Evolutionary conservation across 2,888 invertebrate genomes (phyloP).

Genomic region (Lithophane leautieri): DNA sequence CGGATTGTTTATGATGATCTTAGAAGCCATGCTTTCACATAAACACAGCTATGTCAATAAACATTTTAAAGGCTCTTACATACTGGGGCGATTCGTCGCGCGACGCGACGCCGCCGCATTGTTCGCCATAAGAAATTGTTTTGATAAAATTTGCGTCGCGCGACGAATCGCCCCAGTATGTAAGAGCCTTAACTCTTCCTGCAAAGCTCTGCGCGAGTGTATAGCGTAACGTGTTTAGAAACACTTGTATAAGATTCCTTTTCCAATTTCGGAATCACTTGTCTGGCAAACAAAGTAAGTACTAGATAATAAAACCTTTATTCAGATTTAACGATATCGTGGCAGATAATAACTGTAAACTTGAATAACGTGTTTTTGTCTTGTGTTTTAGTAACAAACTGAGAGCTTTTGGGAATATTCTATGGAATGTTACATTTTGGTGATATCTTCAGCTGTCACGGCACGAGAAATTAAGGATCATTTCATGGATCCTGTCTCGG

Average conservation of each 20-base stretch:
- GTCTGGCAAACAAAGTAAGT: conserved; percentile 67
- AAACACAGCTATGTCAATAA: conserved; percentile 39
- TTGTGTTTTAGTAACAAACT: conserved; percentile 16
- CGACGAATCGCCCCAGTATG: no score
- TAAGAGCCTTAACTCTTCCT: conserved; percentile 37
- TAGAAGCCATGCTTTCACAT: not conserved
- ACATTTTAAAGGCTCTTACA: no score
- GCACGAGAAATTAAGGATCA: not conserved
- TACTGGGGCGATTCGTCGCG: no score
- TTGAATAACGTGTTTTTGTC: conserved; percentile 22
- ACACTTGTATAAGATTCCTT: conserved; percentile 43
- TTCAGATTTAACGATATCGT: conserved; percentile 37
- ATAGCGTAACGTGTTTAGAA: conserved; percentile 37
- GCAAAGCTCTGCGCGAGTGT: conserved; percentile 27
- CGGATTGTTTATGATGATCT: not conserved
- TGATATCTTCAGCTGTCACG: not conserved
- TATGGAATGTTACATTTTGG: not conserved
- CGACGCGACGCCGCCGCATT: no score
- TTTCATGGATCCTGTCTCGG: no score
- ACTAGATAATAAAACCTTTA: conserved; percentile 37
- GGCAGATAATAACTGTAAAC: conserved; percentile 20
- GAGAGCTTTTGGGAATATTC: conserved; percentile 18
- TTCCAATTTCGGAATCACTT: conserved; percentile 65
- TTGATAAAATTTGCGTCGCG: no score
- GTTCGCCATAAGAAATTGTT: no score